phyloP scores from a whole-genome alignment of 2,113 vertebrate genomes.

The Catharus bicknelli region DNA sequence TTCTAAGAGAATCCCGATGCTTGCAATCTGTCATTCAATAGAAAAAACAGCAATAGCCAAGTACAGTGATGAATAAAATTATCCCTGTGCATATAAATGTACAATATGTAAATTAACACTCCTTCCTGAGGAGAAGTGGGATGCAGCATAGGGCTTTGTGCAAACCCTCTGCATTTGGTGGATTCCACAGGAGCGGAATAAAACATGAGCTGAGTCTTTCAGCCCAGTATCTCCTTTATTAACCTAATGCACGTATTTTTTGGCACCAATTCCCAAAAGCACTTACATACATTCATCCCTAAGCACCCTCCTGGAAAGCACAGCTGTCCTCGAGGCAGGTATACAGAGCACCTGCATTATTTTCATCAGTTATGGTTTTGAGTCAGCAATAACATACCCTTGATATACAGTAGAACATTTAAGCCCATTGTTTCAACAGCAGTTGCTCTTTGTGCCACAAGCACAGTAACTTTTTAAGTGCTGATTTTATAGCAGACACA shows the following conservation, averaged over 20 bases:
- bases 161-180: background rate
- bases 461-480: accelerated
- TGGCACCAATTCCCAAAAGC: background rate
- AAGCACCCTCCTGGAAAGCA: background rate
- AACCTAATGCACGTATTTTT: background rate
- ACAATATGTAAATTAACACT: background rate
- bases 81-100: background rate
- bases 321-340: background rate
- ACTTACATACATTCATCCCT: background rate
- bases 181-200: background rate
- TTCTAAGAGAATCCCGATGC: background rate
- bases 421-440: background rate
- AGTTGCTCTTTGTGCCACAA: background rate
- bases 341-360: accelerated
- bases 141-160: background rate
- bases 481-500: background rate
- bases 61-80: background rate
- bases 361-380: background rate
- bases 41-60: background rate
- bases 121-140: background rate
- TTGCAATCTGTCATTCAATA: background rate
- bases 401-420: accelerated
- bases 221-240: background rate
- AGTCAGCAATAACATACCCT: background rate
- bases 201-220: background rate